Base-by-base conservation (phyloP, 2,113 vertebrate species). In the Cyprinodon tularosa region DNA sequence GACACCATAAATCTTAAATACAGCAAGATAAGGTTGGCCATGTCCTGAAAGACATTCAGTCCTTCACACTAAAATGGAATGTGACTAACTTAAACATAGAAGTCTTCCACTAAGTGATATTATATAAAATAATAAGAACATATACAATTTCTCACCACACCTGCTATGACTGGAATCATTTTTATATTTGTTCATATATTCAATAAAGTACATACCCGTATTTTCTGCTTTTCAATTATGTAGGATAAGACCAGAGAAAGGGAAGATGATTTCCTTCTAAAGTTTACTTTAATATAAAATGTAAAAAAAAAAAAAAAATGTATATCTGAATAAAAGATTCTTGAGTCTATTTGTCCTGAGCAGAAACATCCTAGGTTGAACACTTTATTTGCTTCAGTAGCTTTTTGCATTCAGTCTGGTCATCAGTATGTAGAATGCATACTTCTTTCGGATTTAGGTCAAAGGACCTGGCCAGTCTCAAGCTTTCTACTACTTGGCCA, bases 401-500 rank as follows among this genome's bases (percentile, higher is more conserved):
- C 66, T 71, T 59, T 29, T 61, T 64, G 48, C 9, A 70, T 68
- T 72, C 42, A 62, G 71, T 75, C 9, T 47, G 50, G 48, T 62
- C 73, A 69, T 70, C 75, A 76, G 67, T 48, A 64, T 80, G 66
- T 66, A 22, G 48, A 75, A 71, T 62, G 42, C 39, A 62, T 53
- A 50, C 38, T 74, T 29, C 68, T 78, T 50, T 77, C 60, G 59
- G 48, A 68, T 65, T 60, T 45, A 72, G 65, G 79, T 78, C 72
- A 76, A 72, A 72, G 44, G n/a, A 77, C 66, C 70, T 79, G 64
- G 62, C 72, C 65, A 67, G 64, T 74, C 36, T 60, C 71, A 20
- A 64, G 42, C 62, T 39, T 57, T 62, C 66, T 6, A 7, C 45
- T 29, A 59, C 57, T 66, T 76, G 9, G 3, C 6, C n/a, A 62